phyloP scores from a whole-genome alignment of 2,888 invertebrate species.

The Drosophila mercatorum region DNA sequence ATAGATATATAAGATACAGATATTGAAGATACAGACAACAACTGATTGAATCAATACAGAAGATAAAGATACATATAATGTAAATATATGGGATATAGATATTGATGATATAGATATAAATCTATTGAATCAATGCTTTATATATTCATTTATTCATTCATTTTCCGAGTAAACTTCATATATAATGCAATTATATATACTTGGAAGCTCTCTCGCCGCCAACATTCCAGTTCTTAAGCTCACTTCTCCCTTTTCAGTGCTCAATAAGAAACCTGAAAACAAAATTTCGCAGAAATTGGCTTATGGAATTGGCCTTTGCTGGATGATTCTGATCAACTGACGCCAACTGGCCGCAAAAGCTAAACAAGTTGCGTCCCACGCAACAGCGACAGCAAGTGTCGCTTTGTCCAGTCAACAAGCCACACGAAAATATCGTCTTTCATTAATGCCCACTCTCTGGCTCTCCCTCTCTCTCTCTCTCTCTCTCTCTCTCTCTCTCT shows the following conservation, averaged over 20 bases:
- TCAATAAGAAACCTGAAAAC: background rate
- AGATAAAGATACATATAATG: too few relatives aligned
- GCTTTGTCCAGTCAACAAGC: conserved; percentile 53
- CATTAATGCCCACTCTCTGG: conserved; percentile 16
- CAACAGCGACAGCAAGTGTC: conserved; percentile 62
- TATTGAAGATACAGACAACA: background rate
- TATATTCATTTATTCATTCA: background rate
- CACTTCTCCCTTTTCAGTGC: background rate
- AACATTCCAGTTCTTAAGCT: conserved; percentile 1
- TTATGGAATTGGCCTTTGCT: conserved; percentile 20
- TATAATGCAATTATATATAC: background rate
- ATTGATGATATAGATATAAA: too few relatives aligned
- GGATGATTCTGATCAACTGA: conserved; percentile 13
- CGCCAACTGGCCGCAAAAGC: conserved; percentile 23
- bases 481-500: background rate
- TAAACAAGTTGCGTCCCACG: conserved; percentile 52
- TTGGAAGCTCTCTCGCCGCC: background rate
- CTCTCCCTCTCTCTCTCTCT: background rate
- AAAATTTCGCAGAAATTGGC: conserved; percentile 18
- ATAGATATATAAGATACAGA: background rate
- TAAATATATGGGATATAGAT: too few relatives aligned
- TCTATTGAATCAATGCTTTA: too few relatives aligned
- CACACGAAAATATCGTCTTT: conserved; percentile 58
- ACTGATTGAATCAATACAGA: too few relatives aligned
- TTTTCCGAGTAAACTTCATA: background rate